These are phyloP conservation scores for Liolophura sinensis DNA, from an alignment of 1,140 invertebrate genomes.

Conservation along the genomic window DNA sequence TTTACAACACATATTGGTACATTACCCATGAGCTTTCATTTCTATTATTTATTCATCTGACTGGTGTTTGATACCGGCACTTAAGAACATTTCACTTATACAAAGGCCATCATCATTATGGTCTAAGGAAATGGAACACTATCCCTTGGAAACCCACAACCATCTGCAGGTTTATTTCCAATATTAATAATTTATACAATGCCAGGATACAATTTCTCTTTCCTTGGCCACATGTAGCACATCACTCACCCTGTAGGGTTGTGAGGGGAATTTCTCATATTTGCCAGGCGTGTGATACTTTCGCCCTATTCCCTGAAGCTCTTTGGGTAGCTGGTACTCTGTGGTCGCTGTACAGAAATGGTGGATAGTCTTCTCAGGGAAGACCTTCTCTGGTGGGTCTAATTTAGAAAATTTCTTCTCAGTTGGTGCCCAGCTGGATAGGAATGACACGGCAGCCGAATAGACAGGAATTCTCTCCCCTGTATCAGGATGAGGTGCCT, in stretches of 20 bases:
- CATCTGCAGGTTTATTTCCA: no score
- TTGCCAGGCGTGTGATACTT: conserved; percentile 40
- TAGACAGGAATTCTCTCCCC: conserved; percentile 16
- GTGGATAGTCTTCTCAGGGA: conserved; percentile 33
- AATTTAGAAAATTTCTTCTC: conserved; percentile 8
- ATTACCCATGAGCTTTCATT: no score
- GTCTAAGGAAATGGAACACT: no score
- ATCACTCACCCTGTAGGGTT: conserved; percentile 31
- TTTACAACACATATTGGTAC: no score
- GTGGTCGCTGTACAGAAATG: conserved; percentile 45
- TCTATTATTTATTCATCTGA: no score
- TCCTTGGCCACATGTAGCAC: background rate
- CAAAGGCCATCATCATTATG: no score
- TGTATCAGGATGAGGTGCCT: conserved; percentile 15
- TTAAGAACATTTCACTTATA: no score
- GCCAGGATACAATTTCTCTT: no score
- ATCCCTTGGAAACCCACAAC: no score
- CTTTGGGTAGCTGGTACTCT: conserved; percentile 40
- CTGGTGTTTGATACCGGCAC: no score
- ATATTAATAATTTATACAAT: no score
- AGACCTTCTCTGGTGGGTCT: background rate
- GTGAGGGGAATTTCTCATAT: conserved; percentile 29
- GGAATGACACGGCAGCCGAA: conserved; percentile 29
- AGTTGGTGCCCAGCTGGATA: conserved; percentile 36
- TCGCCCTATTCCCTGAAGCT: conserved; percentile 34